Base-by-base conservation (phyloP, 2,888 invertebrate species). In the Rotaria macrura region DNA sequence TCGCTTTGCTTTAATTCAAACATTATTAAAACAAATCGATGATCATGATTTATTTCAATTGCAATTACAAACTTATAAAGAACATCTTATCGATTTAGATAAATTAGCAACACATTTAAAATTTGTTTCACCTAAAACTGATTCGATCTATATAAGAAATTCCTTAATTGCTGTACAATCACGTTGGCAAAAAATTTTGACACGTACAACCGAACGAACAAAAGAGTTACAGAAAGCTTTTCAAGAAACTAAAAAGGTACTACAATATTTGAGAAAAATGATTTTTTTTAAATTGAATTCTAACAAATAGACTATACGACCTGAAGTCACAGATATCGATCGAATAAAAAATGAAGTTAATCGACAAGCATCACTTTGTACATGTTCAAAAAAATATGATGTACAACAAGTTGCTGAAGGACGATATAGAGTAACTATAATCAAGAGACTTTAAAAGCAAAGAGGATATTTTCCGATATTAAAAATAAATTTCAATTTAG, bases 331-430 rank as follows among this genome's bases (percentile, higher is more conserved):
- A 29, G 96, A 98, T 90, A 94, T 95, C 0, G 96, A 98, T 90
- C 95, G 96, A 92, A 98, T 99, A 90, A 96, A 97, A 90, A 97
- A 98, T 90, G 99, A 99, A 92, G 97, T 99, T 88, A 96, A 96
- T 90, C 93, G 96, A 85, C 94, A 97, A 89, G 96, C 96, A 84
- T 95, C 95, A 94, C 93, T 97, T 89, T 99, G 99, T 92, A 98
- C 97, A 25, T 99, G 99, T 92, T 92, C 96, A 87, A 96, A 96
- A 92, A 96, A 97, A 92, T 99, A 97, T 94, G 93, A 96, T 89
- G 98, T 99, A 84, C 96, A 96, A 94, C 98, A 98, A 93, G 97
- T 99, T 89, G 97, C 97, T 87, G 99, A 99, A 93, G 97, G 98
- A 89, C 98, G 97, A 93, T 98, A 99, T 92, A 93, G 97, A 93